phyloP scores from a whole-genome alignment of 2,888 invertebrate species.

The Aphidius colemani region DNA sequence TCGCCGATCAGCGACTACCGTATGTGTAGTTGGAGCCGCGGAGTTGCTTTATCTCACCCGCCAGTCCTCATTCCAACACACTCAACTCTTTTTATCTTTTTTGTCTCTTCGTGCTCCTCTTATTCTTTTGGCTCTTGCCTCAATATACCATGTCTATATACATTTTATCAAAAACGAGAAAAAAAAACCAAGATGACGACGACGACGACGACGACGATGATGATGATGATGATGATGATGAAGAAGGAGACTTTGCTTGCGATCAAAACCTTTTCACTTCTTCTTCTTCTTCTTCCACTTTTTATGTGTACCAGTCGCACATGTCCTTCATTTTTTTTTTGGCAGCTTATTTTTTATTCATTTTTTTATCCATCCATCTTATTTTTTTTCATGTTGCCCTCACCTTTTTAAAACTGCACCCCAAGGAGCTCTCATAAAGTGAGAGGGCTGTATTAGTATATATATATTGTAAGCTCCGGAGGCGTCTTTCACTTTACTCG shows the following conservation, averaged over 20 bases:
- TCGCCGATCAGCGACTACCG: conserved; percentile 59
- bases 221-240: conserved; percentile 25
- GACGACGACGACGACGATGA: no score
- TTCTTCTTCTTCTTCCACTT: conserved; percentile 20
- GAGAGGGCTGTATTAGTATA: neutral
- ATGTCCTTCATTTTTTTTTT: conserved; percentile 14
- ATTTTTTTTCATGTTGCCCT: conserved; percentile 3
- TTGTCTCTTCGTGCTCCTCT: conserved; percentile 23
- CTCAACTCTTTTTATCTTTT: conserved; percentile 24
- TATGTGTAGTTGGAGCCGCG: conserved; percentile 47
- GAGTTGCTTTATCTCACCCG: conserved; percentile 46
- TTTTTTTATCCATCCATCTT: neutral
- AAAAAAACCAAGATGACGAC: neutral
- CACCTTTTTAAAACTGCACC: neutral
- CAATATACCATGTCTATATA: neutral
- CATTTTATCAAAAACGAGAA: no score
- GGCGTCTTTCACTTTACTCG: neutral
- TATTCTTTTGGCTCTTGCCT: conserved; percentile 22
- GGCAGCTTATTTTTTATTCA: conserved; percentile 10
- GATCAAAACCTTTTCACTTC: conserved; percentile 26
- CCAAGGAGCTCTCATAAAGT: neutral
- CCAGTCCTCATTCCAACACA: conserved; percentile 36
- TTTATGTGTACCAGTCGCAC: conserved; percentile 18
- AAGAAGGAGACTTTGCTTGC: conserved; percentile 25
- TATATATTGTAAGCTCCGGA: neutral